phyloP scores from a whole-genome alignment of 2,113 vertebrate genomes.

The Channa argus region DNA sequence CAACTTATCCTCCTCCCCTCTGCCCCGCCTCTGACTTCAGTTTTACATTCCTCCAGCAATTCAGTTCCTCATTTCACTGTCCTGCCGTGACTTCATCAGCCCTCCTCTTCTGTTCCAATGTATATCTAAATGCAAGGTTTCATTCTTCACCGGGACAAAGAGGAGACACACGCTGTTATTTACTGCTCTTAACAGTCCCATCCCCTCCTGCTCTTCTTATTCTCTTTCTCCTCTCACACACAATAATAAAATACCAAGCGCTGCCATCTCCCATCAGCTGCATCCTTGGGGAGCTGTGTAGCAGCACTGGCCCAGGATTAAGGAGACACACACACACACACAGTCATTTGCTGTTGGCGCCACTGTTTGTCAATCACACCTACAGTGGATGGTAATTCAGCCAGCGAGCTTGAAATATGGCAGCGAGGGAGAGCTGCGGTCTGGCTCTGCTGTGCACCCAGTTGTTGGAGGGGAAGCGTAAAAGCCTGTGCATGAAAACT shows the following conservation, averaged over 20 bases:
- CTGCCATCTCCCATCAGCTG: constrained; percentile 72
- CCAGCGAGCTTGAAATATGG: constrained; percentile 28
- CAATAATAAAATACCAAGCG: constrained; percentile 71
- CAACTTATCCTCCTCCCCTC: constrained; percentile 45
- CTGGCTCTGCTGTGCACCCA: constrained; percentile 46
- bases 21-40: constrained; percentile 32
- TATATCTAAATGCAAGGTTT: constrained; percentile 36
- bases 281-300: constrained; percentile 39
- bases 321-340: constrained; percentile 53
- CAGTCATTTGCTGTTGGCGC: constrained; percentile 59
- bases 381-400: constrained; percentile 46
- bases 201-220: constrained; percentile 48
- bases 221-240: constrained; percentile 37
- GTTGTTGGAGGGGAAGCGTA: constrained; percentile 22
- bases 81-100: constrained; percentile 34
- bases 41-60: constrained; percentile 48
- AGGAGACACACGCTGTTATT: constrained; percentile 54
- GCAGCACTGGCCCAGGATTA: constrained; percentile 34
- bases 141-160: constrained; percentile 51
- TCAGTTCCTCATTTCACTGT: constrained; percentile 21
- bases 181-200: constrained; percentile 51
- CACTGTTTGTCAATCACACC: constrained; percentile 67
- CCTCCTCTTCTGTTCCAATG: constrained; percentile 28
- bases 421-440: constrained; percentile 36
- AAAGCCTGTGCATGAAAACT: constrained; percentile 37